phyloP scores from a whole-genome alignment of 2,888 invertebrate species.

The Teleogryllus oceanicus region DNA sequence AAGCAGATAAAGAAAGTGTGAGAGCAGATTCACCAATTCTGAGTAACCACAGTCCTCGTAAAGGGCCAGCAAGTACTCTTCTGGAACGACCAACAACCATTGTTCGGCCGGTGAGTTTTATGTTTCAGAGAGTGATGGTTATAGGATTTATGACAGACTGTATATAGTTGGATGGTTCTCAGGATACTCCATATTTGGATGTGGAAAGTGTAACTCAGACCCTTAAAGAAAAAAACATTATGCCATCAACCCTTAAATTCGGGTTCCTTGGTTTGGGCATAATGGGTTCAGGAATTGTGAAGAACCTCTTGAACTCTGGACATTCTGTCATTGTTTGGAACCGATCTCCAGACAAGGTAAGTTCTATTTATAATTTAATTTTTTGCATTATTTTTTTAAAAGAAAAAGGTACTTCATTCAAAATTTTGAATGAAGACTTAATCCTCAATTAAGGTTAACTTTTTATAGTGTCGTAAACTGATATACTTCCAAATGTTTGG shows the following conservation, averaged over 20 bases:
- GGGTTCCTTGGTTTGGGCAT: slow-evolving; percentile 94
- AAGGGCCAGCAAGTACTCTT: slow-evolving; percentile 55
- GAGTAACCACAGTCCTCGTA: slow-evolving; percentile 48
- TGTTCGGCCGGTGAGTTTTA: slow-evolving; percentile 63
- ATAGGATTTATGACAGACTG: neutral
- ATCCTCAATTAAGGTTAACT: neutral
- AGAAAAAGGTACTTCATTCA: neutral
- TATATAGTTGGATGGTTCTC: slow-evolving; percentile 43
- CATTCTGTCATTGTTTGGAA: slow-evolving; percentile 94
- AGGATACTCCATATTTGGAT: slow-evolving; percentile 73
- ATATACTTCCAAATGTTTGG: too few relatives aligned
- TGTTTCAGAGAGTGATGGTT: neutral
- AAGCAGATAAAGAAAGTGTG: slow-evolving; percentile 27
- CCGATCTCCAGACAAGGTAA: slow-evolving; percentile 84
- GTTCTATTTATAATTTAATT: slow-evolving; percentile 43
- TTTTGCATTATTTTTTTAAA: neutral
- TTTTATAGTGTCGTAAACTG: neutral
- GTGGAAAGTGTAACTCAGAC: slow-evolving; percentile 72
- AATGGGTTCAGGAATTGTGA: slow-evolving; percentile 93
- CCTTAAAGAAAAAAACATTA: slow-evolving; percentile 78
- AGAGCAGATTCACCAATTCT: slow-evolving; percentile 45
- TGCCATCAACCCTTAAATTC: slow-evolving; percentile 80
- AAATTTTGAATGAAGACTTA: neutral
- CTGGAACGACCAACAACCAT: slow-evolving; percentile 67
- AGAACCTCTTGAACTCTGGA: slow-evolving; percentile 89